Conservation (phyloP, 2,797 vertebrate genomes). For the Mormyrops attenuatus region DNA sequence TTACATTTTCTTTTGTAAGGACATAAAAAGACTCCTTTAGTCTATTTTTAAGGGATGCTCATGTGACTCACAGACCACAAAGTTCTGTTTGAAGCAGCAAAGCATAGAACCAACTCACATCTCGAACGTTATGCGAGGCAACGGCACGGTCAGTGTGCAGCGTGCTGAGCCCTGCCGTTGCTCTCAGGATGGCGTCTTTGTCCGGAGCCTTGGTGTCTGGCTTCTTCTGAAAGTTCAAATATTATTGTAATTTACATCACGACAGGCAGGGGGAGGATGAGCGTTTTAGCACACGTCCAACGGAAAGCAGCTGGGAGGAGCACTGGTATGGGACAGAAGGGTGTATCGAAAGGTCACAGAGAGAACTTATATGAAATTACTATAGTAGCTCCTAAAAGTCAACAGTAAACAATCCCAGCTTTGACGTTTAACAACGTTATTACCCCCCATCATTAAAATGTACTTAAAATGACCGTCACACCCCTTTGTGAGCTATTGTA, state of each 20-base stretch:
- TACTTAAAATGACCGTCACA: background rate
- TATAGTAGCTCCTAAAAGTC: background rate
- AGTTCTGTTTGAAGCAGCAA: background rate
- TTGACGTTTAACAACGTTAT: background rate
- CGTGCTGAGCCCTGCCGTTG: constrained; percentile 75
- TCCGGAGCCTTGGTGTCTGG: constrained; percentile 95
- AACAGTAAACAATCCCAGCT: background rate
- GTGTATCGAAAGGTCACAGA: background rate
- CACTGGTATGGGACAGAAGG: background rate
- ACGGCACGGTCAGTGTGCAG: constrained; percentile 76
- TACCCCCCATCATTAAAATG: background rate
- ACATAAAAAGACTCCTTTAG: background rate
- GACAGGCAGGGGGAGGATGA: background rate
- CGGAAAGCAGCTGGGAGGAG: background rate
- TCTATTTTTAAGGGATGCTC: background rate
- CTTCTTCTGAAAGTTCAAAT: constrained; percentile 69
- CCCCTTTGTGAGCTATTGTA: background rate
- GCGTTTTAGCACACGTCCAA: background rate
- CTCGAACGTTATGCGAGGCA: constrained; percentile 86
- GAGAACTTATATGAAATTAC: background rate
- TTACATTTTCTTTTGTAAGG: background rate
- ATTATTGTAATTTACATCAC: background rate
- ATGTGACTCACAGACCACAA: background rate
- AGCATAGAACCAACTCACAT: constrained; percentile 63
- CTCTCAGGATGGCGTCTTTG: constrained; percentile 88